These are phyloP conservation scores for Schizopygopsis malacanthus DNA, from an alignment of 2,797 vertebrate genomes.

Conservation along the genomic window DNA sequence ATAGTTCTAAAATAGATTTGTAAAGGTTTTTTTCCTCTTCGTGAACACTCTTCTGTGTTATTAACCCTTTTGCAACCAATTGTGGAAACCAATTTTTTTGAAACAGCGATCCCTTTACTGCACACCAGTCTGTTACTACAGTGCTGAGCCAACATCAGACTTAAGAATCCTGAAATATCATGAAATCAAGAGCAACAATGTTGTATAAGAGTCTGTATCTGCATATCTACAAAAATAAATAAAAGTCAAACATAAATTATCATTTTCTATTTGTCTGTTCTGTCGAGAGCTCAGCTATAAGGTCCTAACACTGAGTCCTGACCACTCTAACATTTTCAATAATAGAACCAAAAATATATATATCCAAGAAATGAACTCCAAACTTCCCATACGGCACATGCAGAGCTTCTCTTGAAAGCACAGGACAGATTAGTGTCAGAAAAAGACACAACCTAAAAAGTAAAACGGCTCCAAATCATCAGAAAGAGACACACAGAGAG, in stretches of 20 bases:
- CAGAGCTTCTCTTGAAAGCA: neutral
- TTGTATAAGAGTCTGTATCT: neutral
- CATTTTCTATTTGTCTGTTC: slow-evolving; percentile 74
- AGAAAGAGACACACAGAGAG: slow-evolving; percentile 55
- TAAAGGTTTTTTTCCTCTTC: neutral
- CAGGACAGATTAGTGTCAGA: slow-evolving; percentile 15
- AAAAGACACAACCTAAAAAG: slow-evolving; percentile 20
- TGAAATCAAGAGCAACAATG: neutral
- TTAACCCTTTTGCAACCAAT: neutral
- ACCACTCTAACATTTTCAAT: slow-evolving; percentile 44
- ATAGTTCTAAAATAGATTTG: neutral
- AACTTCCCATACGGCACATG: neutral
- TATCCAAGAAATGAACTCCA: neutral
- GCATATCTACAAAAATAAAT: slow-evolving; percentile 57
- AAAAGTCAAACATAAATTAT: slow-evolving; percentile 68
- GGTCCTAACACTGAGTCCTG: slow-evolving; percentile 62
- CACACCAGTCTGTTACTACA: neutral
- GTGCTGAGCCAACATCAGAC: neutral
- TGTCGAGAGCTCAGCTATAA: slow-evolving; percentile 51
- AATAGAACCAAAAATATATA: neutral
- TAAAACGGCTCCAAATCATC: slow-evolving; percentile 71
- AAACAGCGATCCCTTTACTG: neutral
- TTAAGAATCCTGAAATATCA: neutral
- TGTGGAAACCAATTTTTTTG: neutral
- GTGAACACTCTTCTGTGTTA: neutral